Evolutionary conservation across 1,140 invertebrate species (phyloP).

Genomic region (Myzus persicae): DNA sequence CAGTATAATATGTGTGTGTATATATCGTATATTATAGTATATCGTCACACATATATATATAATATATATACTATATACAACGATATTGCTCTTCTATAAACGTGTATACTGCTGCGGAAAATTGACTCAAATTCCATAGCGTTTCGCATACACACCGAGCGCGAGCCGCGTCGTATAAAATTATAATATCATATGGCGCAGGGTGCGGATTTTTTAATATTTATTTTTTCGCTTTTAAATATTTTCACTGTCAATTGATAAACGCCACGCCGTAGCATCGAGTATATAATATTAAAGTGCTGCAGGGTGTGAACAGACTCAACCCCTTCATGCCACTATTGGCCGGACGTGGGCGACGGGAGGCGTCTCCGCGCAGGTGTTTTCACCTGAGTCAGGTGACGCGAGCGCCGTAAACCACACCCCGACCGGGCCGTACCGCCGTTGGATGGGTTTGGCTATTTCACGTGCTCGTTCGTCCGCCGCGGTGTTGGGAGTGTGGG

Average conservation of each 20-base stretch:
- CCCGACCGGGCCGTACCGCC: background rate
- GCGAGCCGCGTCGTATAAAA: background rate
- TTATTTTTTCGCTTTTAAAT: background rate
- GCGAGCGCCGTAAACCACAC: constrained; percentile 44
- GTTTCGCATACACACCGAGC: background rate
- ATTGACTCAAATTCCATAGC: constrained; percentile 28
- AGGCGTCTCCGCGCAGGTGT: constrained; percentile 46
- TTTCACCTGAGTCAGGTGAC: constrained; percentile 47
- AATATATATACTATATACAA: background rate
- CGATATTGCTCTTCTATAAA: background rate
- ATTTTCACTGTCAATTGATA: background rate
- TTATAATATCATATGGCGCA: background rate
- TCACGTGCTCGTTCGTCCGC: background rate
- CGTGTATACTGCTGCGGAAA: background rate
- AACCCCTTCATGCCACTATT: background rate
- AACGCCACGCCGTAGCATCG: no score
- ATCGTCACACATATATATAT: background rate
- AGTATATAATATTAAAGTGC: background rate
- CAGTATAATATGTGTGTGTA: background rate
- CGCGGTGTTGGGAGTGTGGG: background rate
- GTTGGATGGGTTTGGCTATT: constrained; percentile 4
- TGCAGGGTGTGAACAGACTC: background rate
- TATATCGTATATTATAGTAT: no score
- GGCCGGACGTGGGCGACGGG: background rate
- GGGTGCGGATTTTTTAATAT: background rate